Conservation (phyloP, 2,888 invertebrate species). For the Mimumesa dahlbomi region DNA sequence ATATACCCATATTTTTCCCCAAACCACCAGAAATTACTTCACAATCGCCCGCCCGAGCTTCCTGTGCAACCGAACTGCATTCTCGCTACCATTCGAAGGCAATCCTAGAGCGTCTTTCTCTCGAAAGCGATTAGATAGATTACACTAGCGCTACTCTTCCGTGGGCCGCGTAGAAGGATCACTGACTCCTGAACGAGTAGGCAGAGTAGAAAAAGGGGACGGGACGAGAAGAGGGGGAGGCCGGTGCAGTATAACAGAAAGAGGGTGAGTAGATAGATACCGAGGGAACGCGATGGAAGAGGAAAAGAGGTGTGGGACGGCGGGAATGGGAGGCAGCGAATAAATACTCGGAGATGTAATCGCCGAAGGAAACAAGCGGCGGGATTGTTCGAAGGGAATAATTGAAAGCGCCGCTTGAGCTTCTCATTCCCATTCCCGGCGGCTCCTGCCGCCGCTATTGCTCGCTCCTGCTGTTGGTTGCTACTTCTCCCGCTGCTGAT, state of each 20-base stretch:
- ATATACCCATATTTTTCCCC: too few species aligned
- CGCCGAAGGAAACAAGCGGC: constrained; percentile 80
- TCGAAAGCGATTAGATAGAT: constrained; percentile 51
- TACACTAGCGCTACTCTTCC: constrained; percentile 27
- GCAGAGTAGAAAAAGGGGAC: constrained; percentile 29
- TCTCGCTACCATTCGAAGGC: neutral
- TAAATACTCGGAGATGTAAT: constrained; percentile 80
- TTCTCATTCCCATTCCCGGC: constrained; percentile 78
- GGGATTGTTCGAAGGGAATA: constrained; percentile 80
- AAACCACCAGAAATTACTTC: neutral
- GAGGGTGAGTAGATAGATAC: constrained; percentile 51
- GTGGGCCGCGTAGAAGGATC: constrained; percentile 45
- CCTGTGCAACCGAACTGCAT: neutral
- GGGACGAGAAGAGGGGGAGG: constrained; percentile 5
- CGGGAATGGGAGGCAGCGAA: constrained; percentile 70
- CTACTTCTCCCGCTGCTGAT: constrained; percentile 31
- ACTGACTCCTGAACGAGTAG: constrained; percentile 50
- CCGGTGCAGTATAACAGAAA: constrained; percentile 29
- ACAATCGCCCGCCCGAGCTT: neutral
- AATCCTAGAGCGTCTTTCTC: constrained; percentile 28
- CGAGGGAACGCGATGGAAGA: constrained; percentile 47
- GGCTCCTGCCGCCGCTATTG: constrained; percentile 59
- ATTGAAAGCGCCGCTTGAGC: constrained; percentile 80
- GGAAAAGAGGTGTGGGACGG: constrained; percentile 58
- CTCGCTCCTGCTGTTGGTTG: constrained; percentile 52